Base-by-base conservation (phyloP, 2,113 vertebrate species). In the Mandrillus leucophaeus region DNA sequence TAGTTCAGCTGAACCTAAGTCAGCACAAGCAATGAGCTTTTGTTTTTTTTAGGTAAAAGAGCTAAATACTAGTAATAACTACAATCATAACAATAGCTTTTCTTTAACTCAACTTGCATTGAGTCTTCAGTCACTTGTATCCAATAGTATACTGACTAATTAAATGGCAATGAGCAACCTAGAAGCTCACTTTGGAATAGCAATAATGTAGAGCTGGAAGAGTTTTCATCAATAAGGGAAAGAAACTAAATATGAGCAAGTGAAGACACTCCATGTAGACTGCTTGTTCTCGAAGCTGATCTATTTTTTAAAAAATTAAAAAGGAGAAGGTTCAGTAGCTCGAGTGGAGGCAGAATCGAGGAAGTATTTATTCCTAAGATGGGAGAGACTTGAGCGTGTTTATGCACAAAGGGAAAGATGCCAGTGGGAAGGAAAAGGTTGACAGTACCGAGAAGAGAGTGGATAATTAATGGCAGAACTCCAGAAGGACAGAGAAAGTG, bases 301-400 rank as follows among this genome's bases (percentile, higher is more conserved):
- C 16, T n/a, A 18, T 25, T 84, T 17, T 38, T 35, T 23, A 70
- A 78, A 38, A 73, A 40, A 38, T 38, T 45, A 40, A 43, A 82
- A 68, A 57, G 9, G 14, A 50, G 68, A 83, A 82, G 12, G 23
- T 72, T 5, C 40, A 64, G 70, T 55, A 70, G 75, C 92, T 86
- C 0, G 64, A 73, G 55, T 50, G 2, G n/a, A 83, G 48, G 40
- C 38, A 57, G 40, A 45, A 8, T 35, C 20, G 55, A 95, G 80
- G 75, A 95, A 76, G 45, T 40, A 23, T 93, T 96, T 52, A 73
- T 75, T 90, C 82, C 66, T n/a, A 79, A 93, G 43, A 92, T 72
- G 84, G 70, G 81, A 96, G 92, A 52, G 79, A n/a, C 55, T 13
- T 3, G 72, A 95, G 16, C 27, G 0, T 55, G 52, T 95, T 87